Conservation (phyloP, 2,797 vertebrate genomes). For the Notoglanidium macrostoma region DNA sequence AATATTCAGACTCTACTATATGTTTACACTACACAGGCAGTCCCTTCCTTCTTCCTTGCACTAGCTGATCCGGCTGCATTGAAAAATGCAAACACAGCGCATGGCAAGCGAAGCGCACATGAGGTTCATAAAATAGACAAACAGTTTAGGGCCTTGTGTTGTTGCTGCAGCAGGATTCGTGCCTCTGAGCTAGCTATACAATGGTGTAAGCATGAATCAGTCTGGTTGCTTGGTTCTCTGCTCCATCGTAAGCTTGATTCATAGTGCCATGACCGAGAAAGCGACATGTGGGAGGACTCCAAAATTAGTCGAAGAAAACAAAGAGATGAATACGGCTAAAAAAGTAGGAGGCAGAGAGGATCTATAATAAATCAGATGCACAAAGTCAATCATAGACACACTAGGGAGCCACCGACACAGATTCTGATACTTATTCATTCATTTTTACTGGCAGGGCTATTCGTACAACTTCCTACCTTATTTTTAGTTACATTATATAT, state of each 20-base stretch:
- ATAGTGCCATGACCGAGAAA: constrained; percentile 28
- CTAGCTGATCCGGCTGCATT: background rate
- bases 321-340: constrained; percentile 43
- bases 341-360: background rate
- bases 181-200: constrained; percentile 31
- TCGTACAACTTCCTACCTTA: background rate
- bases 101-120: background rate
- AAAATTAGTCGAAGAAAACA: constrained; percentile 55
- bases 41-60: background rate
- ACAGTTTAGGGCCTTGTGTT: constrained; percentile 9
- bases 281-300: constrained; percentile 50
- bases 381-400: background rate
- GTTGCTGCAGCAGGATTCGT: constrained; percentile 1
- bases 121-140: constrained; percentile 2
- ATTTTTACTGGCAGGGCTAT: background rate
- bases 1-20: background rate
- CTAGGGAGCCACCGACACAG: background rate
- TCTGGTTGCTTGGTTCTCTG: constrained; percentile 31
- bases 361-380: background rate
- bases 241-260: constrained; percentile 38
- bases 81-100: background rate
- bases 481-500: background rate
- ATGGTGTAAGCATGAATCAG: constrained; percentile 50
- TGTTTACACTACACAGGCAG: background rate
- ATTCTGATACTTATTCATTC: background rate